Percentiles rank a stretch among this genome's conserved stretches.
Evolutionary conservation across 2,113 vertebrate species (phyloP).

Genomic region (Hyla sarda): DNA sequence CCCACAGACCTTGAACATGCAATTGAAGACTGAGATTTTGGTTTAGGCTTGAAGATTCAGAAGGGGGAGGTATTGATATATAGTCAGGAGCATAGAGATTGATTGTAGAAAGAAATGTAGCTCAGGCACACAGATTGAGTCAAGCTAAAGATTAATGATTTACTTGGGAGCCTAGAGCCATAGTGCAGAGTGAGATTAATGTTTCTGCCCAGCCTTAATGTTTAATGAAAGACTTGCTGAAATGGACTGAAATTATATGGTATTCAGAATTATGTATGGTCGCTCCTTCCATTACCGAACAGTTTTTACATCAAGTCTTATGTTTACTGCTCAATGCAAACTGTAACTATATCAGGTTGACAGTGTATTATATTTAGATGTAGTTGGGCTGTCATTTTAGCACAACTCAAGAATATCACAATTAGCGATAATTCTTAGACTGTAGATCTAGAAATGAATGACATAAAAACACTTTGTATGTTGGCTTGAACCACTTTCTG

Average conservation of each 20-base stretch:
- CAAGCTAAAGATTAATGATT: not conserved
- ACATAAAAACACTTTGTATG: too few relatives aligned
- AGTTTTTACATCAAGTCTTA: not conserved
- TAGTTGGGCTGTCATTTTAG: not conserved
- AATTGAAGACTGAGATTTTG: not conserved
- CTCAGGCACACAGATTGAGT: not conserved
- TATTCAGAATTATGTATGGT: not conserved
- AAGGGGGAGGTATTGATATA: not conserved
- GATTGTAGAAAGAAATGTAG: not conserved
- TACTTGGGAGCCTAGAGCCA: not conserved
- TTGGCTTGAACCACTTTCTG: too few relatives aligned
- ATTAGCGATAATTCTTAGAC: not conserved
- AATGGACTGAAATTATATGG: not conserved
- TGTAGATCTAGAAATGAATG: too few relatives aligned
- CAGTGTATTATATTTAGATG: not conserved
- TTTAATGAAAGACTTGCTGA: not conserved
- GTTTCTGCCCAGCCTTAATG: not conserved
- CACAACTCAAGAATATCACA: not conserved
- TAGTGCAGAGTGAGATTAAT: not conserved
- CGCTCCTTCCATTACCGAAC: not conserved
- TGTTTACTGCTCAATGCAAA: not conserved
- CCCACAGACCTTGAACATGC: not conserved
- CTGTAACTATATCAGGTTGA: not conserved
- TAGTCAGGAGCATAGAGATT: not conserved
- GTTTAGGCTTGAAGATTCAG: not conserved